Evolutionary conservation across 2,888 invertebrate species (phyloP).

Genomic region (Conops quadrifasciatus): DNA sequence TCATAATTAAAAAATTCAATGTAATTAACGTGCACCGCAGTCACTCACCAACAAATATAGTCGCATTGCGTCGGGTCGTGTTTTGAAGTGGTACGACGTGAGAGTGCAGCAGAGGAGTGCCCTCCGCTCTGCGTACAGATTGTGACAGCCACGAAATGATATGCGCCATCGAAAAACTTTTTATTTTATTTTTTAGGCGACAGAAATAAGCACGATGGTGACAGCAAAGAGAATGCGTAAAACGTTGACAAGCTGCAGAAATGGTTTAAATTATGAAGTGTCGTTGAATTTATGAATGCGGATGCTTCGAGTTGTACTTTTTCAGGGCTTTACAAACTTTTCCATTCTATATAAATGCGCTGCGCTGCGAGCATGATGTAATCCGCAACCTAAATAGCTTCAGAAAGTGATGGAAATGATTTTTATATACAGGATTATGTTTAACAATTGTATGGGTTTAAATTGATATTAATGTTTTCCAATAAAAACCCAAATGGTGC

Average conservation of each 20-base stretch:
- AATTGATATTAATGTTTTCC: neutral
- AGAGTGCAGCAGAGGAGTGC: neutral
- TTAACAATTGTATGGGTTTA: neutral
- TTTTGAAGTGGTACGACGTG: neutral
- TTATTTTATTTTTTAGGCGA: neutral
- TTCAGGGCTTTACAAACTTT: conserved; percentile 18
- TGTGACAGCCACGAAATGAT: conserved; percentile 13
- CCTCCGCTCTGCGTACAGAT: neutral
- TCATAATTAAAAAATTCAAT: conserved; percentile 44
- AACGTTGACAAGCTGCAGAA: conserved; percentile 31
- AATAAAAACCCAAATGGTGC: neutral
- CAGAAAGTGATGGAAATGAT: too few relatives aligned
- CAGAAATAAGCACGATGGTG: neutral
- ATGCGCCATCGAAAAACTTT: conserved; percentile 8
- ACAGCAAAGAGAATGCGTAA: conserved; percentile 18
- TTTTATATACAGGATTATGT: too few relatives aligned
- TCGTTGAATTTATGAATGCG: conserved; percentile 53
- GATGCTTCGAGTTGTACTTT: conserved; percentile 22
- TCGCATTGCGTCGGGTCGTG: neutral
- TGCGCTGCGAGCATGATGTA: too few relatives aligned
- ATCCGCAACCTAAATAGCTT: too few relatives aligned
- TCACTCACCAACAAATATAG: conserved; percentile 25
- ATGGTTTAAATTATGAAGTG: conserved; percentile 46
- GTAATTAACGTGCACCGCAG: conserved; percentile 39
- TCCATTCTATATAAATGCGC: neutral